Percentiles rank a stretch among this genome's conserved stretches.
These are phyloP conservation scores for Papilio polyxenes DNA, from an alignment of 1,140 invertebrate genomes.

Conservation along the genomic window DNA sequence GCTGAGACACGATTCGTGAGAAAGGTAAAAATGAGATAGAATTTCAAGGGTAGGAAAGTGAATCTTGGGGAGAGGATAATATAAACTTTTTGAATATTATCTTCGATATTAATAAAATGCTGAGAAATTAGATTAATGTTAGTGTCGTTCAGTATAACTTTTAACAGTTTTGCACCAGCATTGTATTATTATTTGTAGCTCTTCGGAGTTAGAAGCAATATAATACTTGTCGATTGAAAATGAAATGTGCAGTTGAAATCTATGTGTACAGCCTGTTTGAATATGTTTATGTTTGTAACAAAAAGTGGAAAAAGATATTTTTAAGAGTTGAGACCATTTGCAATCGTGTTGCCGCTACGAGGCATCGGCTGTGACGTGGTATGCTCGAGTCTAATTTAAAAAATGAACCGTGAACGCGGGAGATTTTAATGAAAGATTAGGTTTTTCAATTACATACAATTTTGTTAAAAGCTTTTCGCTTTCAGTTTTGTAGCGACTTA, in stretches of 20 bases:
- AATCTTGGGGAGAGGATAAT: neutral
- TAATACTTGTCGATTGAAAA: no score
- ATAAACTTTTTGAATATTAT: conserved; percentile 1
- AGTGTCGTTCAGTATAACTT: no score
- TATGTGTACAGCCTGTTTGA: no score
- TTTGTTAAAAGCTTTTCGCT: conserved; percentile 53
- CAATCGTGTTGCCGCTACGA: neutral
- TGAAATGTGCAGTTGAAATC: no score
- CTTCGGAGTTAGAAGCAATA: no score
- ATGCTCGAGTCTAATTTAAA: conserved; percentile 52
- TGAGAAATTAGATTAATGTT: neutral
- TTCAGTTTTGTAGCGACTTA: neutral
- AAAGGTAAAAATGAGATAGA: conserved; percentile 3
- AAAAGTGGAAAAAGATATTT: no score
- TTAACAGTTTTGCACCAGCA: no score
- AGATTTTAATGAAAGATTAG: conserved; percentile 76
- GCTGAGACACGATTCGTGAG: neutral
- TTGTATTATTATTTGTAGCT: no score
- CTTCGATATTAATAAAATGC: neutral
- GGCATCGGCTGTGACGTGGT: conserved; percentile 50
- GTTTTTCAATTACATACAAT: conserved; percentile 70
- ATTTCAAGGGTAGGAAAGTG: neutral
- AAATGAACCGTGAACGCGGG: conserved; percentile 58
- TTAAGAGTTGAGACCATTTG: neutral
- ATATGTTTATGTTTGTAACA: no score